A percentile compares a stretch with the other conserved stretches of the same genome.
Evolutionary conservation across 92 coral and sea anemone genomes (phyloP).

Genomic region (Montipora capitata): DNA sequence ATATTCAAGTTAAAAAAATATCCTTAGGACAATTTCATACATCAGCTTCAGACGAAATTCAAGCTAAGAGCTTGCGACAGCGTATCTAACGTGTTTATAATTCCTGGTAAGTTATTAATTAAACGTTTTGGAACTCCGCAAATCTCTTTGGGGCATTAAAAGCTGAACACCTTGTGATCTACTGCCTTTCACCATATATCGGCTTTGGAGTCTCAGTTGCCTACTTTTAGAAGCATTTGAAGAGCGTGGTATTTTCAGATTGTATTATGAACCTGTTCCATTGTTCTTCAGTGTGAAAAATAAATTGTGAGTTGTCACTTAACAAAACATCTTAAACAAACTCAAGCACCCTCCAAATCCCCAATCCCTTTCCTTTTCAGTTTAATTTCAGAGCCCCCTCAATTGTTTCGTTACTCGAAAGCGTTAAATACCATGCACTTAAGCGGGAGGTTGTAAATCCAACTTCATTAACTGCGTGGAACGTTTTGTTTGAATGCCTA

Average conservation of each 20-base stretch:
- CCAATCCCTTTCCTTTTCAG: background rate
- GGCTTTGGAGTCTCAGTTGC: background rate
- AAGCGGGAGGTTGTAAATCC: background rate
- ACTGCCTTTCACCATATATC: background rate
- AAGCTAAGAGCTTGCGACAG: too few species aligned
- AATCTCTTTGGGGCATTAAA: slow-evolving; percentile 19
- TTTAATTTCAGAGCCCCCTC: too few species aligned
- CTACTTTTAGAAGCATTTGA: background rate
- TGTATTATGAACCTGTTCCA: slow-evolving; percentile 34
- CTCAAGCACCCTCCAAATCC: background rate
- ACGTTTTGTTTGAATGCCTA: too few species aligned
- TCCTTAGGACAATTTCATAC: too few species aligned
- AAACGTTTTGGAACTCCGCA: slow-evolving; percentile 5
- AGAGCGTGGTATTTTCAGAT: background rate
- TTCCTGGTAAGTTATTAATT: slow-evolving; percentile 3
- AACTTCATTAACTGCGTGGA: too few species aligned
- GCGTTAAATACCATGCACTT: background rate
- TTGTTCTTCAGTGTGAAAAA: slow-evolving; percentile 21
- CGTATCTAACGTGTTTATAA: background rate
- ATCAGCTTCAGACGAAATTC: too few species aligned
- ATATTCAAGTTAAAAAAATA: too few species aligned
- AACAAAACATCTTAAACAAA: background rate
- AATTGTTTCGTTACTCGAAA: too few species aligned
- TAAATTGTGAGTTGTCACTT: background rate
- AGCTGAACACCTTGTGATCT: background rate